Conservation (phyloP, 2,113 vertebrate genomes). For the Pterocles gutturalis region DNA sequence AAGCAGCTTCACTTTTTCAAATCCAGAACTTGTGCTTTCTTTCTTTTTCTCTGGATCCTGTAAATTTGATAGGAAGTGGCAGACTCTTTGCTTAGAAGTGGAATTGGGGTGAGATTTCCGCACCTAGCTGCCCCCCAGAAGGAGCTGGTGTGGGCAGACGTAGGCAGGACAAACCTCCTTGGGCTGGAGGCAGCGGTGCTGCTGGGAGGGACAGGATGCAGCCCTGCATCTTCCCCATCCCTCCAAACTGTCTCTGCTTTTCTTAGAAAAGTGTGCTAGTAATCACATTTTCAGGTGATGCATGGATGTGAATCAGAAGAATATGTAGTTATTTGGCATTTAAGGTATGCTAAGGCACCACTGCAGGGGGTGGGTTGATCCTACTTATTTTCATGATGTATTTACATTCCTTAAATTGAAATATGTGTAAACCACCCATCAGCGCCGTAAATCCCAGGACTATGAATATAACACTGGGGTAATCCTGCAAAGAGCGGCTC, state of each 20-base stretch:
- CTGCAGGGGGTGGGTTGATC: neutral
- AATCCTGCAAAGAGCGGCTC: neutral
- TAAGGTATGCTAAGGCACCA: neutral
- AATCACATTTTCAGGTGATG: neutral
- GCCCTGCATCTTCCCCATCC: neutral
- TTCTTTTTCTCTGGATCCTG: neutral
- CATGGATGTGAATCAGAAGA: neutral
- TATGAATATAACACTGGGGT: neutral
- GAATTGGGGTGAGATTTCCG: neutral
- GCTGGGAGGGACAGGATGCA: neutral
- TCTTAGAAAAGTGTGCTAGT: neutral
- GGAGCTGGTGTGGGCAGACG: neutral
- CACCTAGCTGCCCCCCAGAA: neutral
- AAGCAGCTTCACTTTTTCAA: neutral
- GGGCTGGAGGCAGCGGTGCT: neutral
- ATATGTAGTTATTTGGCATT: neutral
- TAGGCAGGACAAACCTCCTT: neutral
- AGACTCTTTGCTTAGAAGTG: neutral
- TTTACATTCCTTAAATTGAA: neutral
- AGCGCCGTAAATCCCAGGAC: neutral
- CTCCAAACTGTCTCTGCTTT: neutral
- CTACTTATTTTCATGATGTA: neutral
- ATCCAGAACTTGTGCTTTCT: neutral
- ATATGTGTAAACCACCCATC: neutral
- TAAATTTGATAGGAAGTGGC: neutral